phyloP scores from a whole-genome alignment of 2,113 vertebrate species.

The Saimiri boliviensis region DNA sequence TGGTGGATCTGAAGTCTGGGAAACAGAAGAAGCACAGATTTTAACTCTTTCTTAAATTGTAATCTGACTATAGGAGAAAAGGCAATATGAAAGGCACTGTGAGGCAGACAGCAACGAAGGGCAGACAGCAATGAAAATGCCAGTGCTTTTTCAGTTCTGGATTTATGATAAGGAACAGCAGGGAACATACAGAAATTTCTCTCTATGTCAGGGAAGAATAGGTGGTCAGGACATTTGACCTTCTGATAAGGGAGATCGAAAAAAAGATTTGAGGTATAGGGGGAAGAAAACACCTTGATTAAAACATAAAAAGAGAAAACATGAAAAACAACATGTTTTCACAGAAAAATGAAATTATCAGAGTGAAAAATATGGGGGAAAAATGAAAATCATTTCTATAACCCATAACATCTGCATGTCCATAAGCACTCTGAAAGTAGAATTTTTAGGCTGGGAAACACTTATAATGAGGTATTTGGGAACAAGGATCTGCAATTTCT shows the following conservation, averaged over 20 bases:
- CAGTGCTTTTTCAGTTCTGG: not conserved
- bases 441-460: not conserved
- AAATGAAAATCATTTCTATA: not conserved
- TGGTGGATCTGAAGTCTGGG: not conserved
- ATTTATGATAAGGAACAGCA: not conserved
- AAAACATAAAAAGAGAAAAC: not conserved
- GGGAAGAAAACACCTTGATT: not conserved
- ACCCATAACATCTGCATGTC: not conserved
- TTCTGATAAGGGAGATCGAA: not conserved
- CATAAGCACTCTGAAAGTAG: not conserved
- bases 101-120: not conserved
- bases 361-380: not conserved
- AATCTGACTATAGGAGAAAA: not conserved
- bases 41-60: not conserved
- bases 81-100: rapidly evolving
- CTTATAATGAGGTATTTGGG: not conserved
- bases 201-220: not conserved
- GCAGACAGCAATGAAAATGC: not conserved
- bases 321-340: not conserved
- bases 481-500: not conserved
- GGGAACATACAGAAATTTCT: not conserved
- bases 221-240: not conserved
- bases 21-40: not conserved
- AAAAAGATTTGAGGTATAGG: not conserved
- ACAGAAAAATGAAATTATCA: not conserved